These are phyloP conservation scores for Ormyrus nitidulus DNA, from an alignment of 2,888 invertebrate species.

Conservation along the genomic window DNA sequence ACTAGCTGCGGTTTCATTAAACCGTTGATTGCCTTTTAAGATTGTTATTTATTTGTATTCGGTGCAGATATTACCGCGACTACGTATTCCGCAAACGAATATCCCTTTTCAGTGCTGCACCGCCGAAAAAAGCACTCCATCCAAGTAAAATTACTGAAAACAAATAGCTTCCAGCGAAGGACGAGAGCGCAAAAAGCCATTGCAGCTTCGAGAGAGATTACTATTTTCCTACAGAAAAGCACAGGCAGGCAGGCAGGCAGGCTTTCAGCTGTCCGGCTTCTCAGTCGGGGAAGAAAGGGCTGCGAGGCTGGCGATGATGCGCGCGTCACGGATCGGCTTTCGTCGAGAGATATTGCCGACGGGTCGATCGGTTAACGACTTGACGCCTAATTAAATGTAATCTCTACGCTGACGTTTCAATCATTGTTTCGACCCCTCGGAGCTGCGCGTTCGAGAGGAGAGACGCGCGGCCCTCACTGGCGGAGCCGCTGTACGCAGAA, in stretches of 20 bases:
- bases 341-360: constrained; percentile 58
- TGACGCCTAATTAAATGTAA: constrained; percentile 62
- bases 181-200: too few relatives aligned
- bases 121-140: too few relatives aligned
- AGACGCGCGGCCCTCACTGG: neutral
- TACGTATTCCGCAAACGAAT: too few relatives aligned
- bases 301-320: constrained; percentile 49
- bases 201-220: constrained; percentile 4
- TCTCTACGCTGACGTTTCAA: constrained; percentile 60
- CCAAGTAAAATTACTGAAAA: too few relatives aligned
- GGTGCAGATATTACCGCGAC: neutral
- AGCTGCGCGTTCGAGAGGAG: neutral
- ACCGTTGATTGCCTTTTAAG: constrained; percentile 13
- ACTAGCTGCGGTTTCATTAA: constrained; percentile 4
- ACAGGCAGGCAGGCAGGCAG: constrained; percentile 11
- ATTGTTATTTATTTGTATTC: constrained; percentile 5
- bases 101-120: too few relatives aligned
- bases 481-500: constrained; percentile 32
- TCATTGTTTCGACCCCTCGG: constrained; percentile 60
- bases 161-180: too few relatives aligned
- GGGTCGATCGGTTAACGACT: constrained; percentile 61
- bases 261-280: constrained; percentile 44
- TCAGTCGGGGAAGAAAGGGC: neutral
- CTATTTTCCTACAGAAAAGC: constrained; percentile 35
- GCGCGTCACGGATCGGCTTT: constrained; percentile 55